Evolutionary conservation across 2,113 vertebrate genomes (phyloP).

Genomic region (Salvator merianae): DNA sequence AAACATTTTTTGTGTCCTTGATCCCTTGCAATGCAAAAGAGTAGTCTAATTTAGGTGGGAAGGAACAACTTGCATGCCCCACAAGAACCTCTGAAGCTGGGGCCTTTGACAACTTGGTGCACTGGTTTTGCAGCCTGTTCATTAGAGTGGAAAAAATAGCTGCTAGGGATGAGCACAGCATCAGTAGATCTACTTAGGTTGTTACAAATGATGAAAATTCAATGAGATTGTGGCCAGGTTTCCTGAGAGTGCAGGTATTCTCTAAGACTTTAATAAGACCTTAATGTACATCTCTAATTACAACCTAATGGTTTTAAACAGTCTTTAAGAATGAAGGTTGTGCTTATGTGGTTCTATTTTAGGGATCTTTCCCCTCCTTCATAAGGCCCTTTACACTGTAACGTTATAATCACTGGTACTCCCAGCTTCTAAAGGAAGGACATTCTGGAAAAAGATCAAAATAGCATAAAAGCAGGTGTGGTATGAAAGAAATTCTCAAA

Average conservation of each 20-base stretch:
- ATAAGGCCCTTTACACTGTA: not conserved
- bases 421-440: not conserved
- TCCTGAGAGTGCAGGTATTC: not conserved
- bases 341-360: slow-evolving; percentile 8
- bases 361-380: not conserved
- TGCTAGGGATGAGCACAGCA: not conserved
- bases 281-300: slow-evolving; percentile 32
- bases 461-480: not conserved
- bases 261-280: slow-evolving; percentile 24
- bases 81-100: not conserved
- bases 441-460: not conserved
- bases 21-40: not conserved
- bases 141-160: not conserved
- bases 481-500: not conserved
- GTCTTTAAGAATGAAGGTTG: not conserved
- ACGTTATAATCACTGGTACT: slow-evolving; percentile 2
- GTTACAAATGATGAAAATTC: not conserved
- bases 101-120: not conserved
- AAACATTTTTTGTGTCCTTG: not conserved
- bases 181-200: not conserved
- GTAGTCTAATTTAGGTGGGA: not conserved
- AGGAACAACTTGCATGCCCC: not conserved
- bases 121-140: not conserved
- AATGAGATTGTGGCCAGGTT: not conserved
- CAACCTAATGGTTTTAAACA: slow-evolving; percentile 35